Evolutionary conservation across 1,140 invertebrate species (phyloP).

Genomic region (Drosophila tani): DNA sequence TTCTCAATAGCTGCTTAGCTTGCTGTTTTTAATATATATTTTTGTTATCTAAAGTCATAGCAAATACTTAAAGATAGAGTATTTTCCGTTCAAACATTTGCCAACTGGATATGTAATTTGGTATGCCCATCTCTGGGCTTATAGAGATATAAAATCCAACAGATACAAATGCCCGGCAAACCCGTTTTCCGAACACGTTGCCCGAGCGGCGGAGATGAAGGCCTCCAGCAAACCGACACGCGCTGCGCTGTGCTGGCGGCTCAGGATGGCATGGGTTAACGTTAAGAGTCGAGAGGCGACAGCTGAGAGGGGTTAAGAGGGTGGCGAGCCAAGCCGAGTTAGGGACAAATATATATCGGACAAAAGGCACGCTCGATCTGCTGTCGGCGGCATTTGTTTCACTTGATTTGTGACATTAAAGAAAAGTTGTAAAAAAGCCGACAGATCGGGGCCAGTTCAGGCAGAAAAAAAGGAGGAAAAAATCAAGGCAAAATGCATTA

Average conservation of each 20-base stretch:
- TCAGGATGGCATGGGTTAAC: constrained; percentile 25
- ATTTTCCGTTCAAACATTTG: constrained; percentile 11
- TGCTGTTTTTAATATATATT: too few relatives aligned
- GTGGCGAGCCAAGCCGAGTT: background rate
- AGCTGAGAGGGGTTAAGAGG: constrained; percentile 9
- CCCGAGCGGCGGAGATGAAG: constrained; percentile 71
- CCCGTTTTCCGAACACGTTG: constrained; percentile 75
- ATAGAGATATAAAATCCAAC: constrained; percentile 45
- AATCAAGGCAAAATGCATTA: constrained; percentile 29
- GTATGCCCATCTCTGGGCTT: constrained; percentile 46
- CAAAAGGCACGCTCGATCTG: constrained; percentile 80
- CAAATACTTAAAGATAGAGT: background rate
- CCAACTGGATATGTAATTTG: constrained; percentile 35
- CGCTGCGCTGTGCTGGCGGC: constrained; percentile 61
- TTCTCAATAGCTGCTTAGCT: too few relatives aligned
- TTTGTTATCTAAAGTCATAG: too few relatives aligned
- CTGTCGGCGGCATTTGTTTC: constrained; percentile 75
- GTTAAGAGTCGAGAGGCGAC: constrained; percentile 11
- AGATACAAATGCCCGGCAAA: constrained; percentile 66
- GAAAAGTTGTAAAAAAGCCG: constrained; percentile 74
- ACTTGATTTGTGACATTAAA: constrained; percentile 84
- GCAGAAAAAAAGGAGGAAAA: background rate
- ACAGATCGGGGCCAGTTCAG: constrained; percentile 28
- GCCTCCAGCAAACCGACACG: constrained; percentile 67
- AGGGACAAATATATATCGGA: constrained; percentile 68